A percentile compares a stretch with the other conserved stretches of the same genome.
phyloP scores from a whole-genome alignment of 30 jellyfish, hydroid and myxozoan species.

The Catostylus mosaicus region DNA sequence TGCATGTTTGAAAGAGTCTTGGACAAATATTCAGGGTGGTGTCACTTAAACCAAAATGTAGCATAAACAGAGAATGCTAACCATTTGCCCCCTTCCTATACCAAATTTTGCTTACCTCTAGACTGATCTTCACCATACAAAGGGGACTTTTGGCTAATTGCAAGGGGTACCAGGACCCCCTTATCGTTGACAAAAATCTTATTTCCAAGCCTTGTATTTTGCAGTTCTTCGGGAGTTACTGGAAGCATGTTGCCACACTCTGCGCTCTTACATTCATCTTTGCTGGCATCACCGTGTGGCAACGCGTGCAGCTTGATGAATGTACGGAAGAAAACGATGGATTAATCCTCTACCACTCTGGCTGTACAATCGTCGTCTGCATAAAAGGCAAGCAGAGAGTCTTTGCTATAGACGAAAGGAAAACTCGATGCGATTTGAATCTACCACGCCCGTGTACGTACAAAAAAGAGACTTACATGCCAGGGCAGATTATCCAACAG shows the following conservation, averaged over 20 bases:
- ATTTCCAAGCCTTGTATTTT: background rate
- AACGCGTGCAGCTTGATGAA: conserved; percentile 52
- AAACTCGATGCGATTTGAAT: conserved; percentile 30
- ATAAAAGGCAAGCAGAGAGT: conserved; percentile 37
- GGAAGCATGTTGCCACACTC: conserved; percentile 50
- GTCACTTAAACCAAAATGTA: too few relatives aligned
- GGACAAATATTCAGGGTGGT: too few relatives aligned
- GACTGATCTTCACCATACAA: too few relatives aligned
- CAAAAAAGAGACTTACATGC: conserved; percentile 57
- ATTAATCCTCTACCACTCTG: conserved; percentile 51
- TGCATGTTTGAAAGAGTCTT: too few relatives aligned
- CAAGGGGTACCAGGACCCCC: background rate
- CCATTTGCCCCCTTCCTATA: too few relatives aligned
- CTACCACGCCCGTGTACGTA: conserved; percentile 71
- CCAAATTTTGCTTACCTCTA: too few relatives aligned
- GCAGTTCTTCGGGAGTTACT: conserved; percentile 50
- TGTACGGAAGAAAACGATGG: conserved; percentile 73
- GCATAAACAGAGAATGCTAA: too few relatives aligned
- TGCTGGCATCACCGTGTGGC: conserved; percentile 59
- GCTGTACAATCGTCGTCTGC: conserved; percentile 50
- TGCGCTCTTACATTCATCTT: conserved; percentile 37
- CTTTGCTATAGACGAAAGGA: conserved; percentile 38
- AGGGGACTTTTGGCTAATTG: too few relatives aligned
- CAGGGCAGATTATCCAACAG: conserved; percentile 59
- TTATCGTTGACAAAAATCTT: background rate